Evolutionary conservation across 37 sponge, comb jelly and placozoan genomes (phyloP).

Genomic region (Eunapius fragilis): DNA sequence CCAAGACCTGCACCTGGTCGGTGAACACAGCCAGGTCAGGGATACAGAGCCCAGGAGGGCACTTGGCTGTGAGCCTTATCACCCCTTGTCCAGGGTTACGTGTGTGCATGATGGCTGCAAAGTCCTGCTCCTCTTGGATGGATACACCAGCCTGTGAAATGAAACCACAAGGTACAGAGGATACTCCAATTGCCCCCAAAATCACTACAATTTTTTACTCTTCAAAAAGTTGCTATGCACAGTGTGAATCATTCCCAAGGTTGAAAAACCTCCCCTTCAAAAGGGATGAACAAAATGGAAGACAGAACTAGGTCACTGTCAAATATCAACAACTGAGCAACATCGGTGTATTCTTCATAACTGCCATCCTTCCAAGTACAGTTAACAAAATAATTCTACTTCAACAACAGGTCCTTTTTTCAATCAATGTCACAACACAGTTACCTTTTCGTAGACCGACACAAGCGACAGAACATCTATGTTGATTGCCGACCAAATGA

Average conservation of each 20-base stretch:
- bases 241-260: too few relatives aligned
- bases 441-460: conserved; percentile 76
- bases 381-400: too few relatives aligned
- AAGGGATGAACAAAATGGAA: too few relatives aligned
- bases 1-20: conserved; percentile 60
- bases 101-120: conserved; percentile 57
- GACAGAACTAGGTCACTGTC: too few relatives aligned
- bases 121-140: conserved; percentile 71
- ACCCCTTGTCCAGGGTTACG: conserved; percentile 60
- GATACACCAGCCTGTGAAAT: conserved; percentile 61
- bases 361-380: too few relatives aligned
- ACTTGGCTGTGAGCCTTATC: conserved; percentile 40
- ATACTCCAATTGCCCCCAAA: too few relatives aligned
- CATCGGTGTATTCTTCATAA: too few relatives aligned
- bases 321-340: too few relatives aligned
- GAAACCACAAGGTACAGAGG: neutral
- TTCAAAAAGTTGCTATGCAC: too few relatives aligned
- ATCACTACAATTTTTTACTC: too few relatives aligned
- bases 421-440: neutral
- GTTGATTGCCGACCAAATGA: conserved; percentile 83
- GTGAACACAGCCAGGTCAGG: conserved; percentile 64
- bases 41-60: conserved; percentile 53
- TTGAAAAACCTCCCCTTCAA: too few relatives aligned
- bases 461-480: conserved; percentile 72
- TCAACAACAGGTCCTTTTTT: too few relatives aligned